Conservation (phyloP, 2,113 vertebrate species). For the Piaya cayana region DNA sequence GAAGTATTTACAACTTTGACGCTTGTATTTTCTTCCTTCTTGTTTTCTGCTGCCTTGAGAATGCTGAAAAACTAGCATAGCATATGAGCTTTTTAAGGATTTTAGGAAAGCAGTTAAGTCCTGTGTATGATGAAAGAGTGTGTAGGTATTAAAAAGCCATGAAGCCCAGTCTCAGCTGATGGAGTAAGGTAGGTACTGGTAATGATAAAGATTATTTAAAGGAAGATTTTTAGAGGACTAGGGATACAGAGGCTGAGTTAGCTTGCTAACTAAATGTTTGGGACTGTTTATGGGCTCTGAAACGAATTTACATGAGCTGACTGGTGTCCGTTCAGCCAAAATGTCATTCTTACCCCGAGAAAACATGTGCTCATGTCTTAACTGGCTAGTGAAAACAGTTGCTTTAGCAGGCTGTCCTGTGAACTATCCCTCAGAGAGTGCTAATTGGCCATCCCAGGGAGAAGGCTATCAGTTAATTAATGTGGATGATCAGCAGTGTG, state of each 20-base stretch:
- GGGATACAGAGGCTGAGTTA: neutral
- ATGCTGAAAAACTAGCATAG: neutral
- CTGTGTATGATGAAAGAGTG: neutral
- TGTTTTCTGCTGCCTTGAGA: neutral
- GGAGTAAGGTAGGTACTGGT: neutral
- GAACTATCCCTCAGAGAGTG: neutral
- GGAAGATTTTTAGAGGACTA: neutral
- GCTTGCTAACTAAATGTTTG: neutral
- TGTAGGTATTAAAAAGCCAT: neutral
- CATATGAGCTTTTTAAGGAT: neutral
- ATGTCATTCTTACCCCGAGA: neutral
- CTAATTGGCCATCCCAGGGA: neutral
- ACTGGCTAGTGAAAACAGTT: neutral
- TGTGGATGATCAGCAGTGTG: neutral
- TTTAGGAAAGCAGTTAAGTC: neutral
- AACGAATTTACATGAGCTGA: neutral
- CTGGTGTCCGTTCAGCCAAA: neutral
- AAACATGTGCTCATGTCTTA: neutral
- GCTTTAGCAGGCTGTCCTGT: neutral
- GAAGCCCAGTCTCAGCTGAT: neutral
- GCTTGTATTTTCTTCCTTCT: neutral
- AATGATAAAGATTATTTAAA: neutral
- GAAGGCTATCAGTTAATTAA: slow-evolving; percentile 24
- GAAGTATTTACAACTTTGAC: neutral
- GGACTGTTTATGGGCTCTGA: neutral